Conservation (phyloP, 2,113 vertebrate genomes). For the Corynorhinus townsendii region DNA sequence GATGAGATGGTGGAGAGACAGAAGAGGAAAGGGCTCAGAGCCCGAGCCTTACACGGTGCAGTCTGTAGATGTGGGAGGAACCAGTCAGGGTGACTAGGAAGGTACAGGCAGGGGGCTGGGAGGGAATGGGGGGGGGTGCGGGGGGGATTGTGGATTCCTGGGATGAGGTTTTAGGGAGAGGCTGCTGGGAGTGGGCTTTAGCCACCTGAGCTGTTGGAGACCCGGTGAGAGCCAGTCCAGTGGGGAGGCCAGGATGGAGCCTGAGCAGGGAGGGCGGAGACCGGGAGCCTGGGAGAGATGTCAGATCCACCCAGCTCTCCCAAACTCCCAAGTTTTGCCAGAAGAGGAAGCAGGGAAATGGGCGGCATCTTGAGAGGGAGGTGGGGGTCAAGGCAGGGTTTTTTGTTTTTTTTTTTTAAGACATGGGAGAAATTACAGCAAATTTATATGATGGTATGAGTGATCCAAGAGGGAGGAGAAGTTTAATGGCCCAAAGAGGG, state of each 20-base stretch:
- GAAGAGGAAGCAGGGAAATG: not conserved
- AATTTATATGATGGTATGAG: not conserved
- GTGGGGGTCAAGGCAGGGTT: not conserved
- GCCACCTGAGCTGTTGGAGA: not conserved
- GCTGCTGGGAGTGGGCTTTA: not conserved
- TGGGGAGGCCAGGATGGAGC: not conserved
- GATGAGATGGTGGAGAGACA: not conserved
- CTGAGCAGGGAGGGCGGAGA: not conserved
- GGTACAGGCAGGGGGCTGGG: not conserved
- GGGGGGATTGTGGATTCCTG: rapidly evolving
- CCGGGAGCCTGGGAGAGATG: not conserved
- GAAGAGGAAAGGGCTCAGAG: not conserved
- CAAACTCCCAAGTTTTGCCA: not conserved
- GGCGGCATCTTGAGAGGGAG: not conserved
- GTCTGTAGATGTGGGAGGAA: not conserved
- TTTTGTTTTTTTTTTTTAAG: not conserved
- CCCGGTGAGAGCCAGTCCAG: not conserved
- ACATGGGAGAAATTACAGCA: not conserved
- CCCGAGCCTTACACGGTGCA: rapidly evolving
- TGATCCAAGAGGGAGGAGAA: not conserved
- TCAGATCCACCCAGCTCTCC: not conserved
- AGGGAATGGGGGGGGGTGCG: not conserved
- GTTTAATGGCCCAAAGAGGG: not conserved
- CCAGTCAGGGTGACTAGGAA: rapidly evolving
- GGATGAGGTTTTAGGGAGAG: not conserved